phyloP scores from a whole-genome alignment of 2,888 invertebrate species.

The Ennomos erosarius region DNA sequence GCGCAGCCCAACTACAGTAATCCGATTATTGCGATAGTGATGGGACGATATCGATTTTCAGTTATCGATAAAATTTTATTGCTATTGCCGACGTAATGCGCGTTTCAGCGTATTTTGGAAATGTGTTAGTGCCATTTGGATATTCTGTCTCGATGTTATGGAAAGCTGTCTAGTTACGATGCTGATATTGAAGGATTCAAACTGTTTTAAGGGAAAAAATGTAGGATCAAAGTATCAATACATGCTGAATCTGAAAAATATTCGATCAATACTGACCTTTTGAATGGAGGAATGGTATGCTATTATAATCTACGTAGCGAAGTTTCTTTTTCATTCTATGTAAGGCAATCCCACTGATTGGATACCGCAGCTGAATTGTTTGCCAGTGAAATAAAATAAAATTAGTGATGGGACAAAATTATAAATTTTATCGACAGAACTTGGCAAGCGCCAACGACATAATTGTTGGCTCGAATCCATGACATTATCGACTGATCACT shows the following conservation, averaged over 20 bases:
- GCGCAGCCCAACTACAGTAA: slow-evolving; percentile 45
- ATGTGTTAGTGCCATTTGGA: slow-evolving; percentile 9
- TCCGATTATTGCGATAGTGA: slow-evolving; percentile 42
- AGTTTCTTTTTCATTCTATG: too few relatives aligned
- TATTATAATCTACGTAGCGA: too few relatives aligned
- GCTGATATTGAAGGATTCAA: not conserved
- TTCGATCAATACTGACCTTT: too few relatives aligned
- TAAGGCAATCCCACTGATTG: too few relatives aligned
- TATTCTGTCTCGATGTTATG: slow-evolving; percentile 6
- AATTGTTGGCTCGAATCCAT: slow-evolving; percentile 36
- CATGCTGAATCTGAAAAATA: too few relatives aligned
- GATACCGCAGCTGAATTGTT: too few relatives aligned
- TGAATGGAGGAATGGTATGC: too few relatives aligned
- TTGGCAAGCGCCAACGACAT: slow-evolving; percentile 31
- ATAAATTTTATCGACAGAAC: slow-evolving; percentile 25
- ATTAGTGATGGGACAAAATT: not conserved
- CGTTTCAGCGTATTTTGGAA: slow-evolving; percentile 15
- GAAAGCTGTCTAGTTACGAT: slow-evolving; percentile 3
- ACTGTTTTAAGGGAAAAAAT: not conserved
- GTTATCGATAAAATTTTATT: slow-evolving; percentile 37
- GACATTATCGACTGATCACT: slow-evolving; percentile 35
- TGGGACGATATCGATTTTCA: slow-evolving; percentile 32
- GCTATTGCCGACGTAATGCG: slow-evolving; percentile 12
- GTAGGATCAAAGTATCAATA: too few relatives aligned
- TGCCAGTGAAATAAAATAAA: not conserved